Evolutionary conservation across 2,888 invertebrate species (phyloP), one percentile per base, ranked within the genome.

Genomic region (Julus scandinavius): DNA sequence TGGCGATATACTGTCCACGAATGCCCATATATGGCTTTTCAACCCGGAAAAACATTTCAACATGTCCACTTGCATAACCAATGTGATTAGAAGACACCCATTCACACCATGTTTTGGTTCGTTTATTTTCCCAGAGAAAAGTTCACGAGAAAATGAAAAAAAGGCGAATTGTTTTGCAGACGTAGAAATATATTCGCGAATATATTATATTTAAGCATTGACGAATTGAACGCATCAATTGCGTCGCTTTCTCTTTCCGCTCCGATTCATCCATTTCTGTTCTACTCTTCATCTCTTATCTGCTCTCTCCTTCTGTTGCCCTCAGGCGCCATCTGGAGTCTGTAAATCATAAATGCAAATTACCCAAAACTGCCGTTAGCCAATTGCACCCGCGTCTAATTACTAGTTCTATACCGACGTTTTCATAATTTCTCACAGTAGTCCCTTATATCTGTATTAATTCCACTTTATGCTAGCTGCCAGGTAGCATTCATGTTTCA

Each of bases 191-290:
- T 63, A 63, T 63, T 15, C n/a, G 2, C 17, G n/a, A 63, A 63
- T 63, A 63, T 63, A 63, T 63, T 63, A 63, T 63, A 63, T 63
- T n/a, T 17, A 6, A 63, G n/a, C 63, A n/a, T 63, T 63, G 63
- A 63, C 63, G 63, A 63, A 63, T 63, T 63, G 63, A 63, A 63
- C 63, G 63, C 63, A 63, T 63, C 63, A 63, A 63, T 63, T 17
- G 63, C 63, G 63, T n/a, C n/a, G 63, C 63, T 63, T 63, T 63
- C 63, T n/a, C 63, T n/a, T 63, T 63, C 63, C 63, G 63, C 63
- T 63, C 63, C 63, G 63, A 63, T 63, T 63, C 63, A 17, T 63
- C 63, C 63, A 63, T 63, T 63, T n/a, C 63, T 63, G 63, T 63
- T 63, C n/a, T 63, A 63, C n/a, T 63, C 63, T 63, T 63, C 63